Base-by-base conservation (phyloP, 2,797 vertebrate genomes). In the Sebastes matsubarae region DNA sequence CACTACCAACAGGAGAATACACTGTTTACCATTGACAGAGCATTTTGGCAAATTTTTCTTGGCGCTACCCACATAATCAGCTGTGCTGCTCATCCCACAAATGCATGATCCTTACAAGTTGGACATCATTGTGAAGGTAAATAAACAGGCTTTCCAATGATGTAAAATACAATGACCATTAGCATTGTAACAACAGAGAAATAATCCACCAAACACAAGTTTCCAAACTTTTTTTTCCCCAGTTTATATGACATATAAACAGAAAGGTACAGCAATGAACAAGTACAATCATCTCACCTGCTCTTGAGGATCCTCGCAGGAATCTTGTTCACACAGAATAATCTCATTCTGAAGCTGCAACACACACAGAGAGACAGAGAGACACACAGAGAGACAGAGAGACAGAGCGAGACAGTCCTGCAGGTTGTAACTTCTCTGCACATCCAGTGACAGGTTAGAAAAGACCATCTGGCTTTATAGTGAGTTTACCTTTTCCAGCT, bases 281-380 rank as follows among this genome's bases (percentile, higher is more conserved):
- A 20, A 4, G 2, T 22, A 13, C 3, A 73, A 12, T 8, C 8
- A 50, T 57, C 91, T 89, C 63, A 96, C 96, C 94, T 94, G 93
- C 18, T 93, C 91, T 36, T 89, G 84, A 11, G 85, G 88, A 73
- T 84, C 84, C 36, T 89, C 89, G 70, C 81, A 75, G 18, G 82
- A 82, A 34, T 95, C 89, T 18, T 91, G 82, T 60, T 95, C 93
- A 81, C 81, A 68, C 22, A 94, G 87, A 50, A 94, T 83, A 0
- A 96, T 92, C 69, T 95, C 92, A 86, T 94, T 93, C 81, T 96
- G 96, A 60, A 96, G 88, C 96, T 96, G 92, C 50, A 93, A 94
- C 46, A 94, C 27, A 93, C 3, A 34, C 3, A 34, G 34, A 34
- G 30, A 32, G 1, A 32, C 8, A 32, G 30, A 32, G 32, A 34